These are phyloP conservation scores for Ectemnius lituratus DNA, from an alignment of 2,888 invertebrate genomes.

Conservation along the genomic window DNA sequence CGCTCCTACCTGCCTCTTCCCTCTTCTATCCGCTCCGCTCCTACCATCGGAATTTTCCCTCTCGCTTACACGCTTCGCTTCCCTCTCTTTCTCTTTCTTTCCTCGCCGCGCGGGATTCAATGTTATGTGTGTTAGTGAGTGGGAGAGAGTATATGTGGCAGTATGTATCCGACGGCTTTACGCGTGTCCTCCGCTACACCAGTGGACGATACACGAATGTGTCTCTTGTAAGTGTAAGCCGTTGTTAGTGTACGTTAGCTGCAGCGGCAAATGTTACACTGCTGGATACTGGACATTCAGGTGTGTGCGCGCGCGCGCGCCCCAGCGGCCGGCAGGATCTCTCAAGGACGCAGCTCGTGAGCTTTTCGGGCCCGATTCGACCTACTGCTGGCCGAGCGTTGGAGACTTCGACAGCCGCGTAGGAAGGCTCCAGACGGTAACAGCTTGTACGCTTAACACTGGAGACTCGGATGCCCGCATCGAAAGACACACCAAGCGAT, in stretches of 20 bases:
- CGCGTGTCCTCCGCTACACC: not conserved
- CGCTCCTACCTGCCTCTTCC: no score
- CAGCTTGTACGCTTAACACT: not conserved
- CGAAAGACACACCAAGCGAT: not conserved
- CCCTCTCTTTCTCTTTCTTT: not conserved
- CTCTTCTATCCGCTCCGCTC: conserved; percentile 21
- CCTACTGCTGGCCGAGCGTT: conserved; percentile 52
- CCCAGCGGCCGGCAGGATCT: conserved; percentile 51
- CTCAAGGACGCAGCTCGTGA: conserved; percentile 60
- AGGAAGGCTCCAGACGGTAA: not conserved
- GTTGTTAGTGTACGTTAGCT: not conserved
- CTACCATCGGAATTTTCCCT: conserved; percentile 14
- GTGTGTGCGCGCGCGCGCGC: not conserved
- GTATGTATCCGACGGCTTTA: no score
- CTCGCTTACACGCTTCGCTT: not conserved
- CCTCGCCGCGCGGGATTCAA: no score
- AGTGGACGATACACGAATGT: not conserved
- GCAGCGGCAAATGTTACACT: not conserved
- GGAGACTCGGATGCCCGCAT: not conserved
- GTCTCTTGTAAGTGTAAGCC: not conserved
- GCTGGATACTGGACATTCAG: not conserved
- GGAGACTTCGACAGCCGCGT: conserved; percentile 58
- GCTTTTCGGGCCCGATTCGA: conserved; percentile 60
- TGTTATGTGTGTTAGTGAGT: no score
- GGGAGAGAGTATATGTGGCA: no score